Base-by-base conservation (phyloP, 1,140 invertebrate genomes). In the Samia ricini region DNA sequence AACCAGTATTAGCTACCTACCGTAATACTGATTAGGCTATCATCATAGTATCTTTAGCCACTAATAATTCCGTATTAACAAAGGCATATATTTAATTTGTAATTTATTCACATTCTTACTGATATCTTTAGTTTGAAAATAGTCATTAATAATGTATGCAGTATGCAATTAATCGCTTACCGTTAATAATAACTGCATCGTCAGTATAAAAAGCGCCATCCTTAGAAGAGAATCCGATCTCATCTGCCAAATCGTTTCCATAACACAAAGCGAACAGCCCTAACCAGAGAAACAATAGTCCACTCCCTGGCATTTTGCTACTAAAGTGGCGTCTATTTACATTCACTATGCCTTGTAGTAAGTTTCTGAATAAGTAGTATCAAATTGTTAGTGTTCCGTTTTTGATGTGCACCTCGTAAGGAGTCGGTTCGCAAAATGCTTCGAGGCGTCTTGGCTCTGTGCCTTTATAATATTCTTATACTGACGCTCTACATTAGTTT, bases 401-500 rank as follows among this genome's bases (percentile, higher is more conserved):
- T n/a, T 77, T 76, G 74, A 82, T 83, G 88, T 88, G 76, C 76
- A 78, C 66, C 74, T 70, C 74, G 72, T 72, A 76, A 88, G 82
- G 83, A 85, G 82, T 74, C 81, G 67, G 79, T 79, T 80, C 72
- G 85, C 85, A 85, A 90, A 88, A 88, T 90, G 85, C 79, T 81
- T 79, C 59, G 72, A 67, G 72, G 68, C 66, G 64, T 76, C 74
- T 74, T 78, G 63, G 64, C 68, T 73, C 66, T 69, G 72, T 72
- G 77, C 76, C 87, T 88, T 90, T 90, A 88, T 88, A 90, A 87
- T 88, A 88, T 81, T 78, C 84, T 88, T 85, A 78, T 79, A 83
- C 67, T 71, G 78, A 81, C 83, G 81, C 77, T 85, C 81, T 78
- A 86, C 79, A 86, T 87, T 83, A 78, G 75, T 71, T 74, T 86